Evolutionary conservation across 2,113 vertebrate species (phyloP).

Genomic region (Micronycteris hirsuta): DNA sequence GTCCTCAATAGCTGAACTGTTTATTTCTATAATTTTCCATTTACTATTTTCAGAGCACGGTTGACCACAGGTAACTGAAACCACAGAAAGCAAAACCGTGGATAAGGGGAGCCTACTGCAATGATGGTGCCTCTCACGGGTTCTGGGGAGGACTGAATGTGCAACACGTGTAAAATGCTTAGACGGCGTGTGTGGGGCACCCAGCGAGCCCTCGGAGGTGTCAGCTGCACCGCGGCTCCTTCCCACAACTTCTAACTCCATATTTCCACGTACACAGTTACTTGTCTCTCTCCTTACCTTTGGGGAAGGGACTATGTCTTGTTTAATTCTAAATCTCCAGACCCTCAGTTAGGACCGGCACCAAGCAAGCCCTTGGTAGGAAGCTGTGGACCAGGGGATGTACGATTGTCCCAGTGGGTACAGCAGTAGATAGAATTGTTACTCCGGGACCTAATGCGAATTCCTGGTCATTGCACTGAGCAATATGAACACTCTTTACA

Average conservation of each 20-base stretch:
- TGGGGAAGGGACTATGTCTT: not conserved
- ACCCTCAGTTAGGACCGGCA: not conserved
- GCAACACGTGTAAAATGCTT: not conserved
- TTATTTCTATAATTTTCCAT: not conserved
- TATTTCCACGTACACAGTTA: rapidly evolving
- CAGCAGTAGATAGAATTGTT: not conserved
- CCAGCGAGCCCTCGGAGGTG: rapidly evolving
- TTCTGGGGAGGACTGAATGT: not conserved
- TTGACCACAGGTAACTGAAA: not conserved
- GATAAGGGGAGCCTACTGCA: not conserved
- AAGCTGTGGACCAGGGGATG: not conserved
- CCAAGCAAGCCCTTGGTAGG: not conserved
- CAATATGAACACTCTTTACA: not conserved
- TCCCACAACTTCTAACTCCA: not conserved
- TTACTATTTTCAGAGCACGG: not conserved
- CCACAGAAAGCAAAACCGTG: not conserved
- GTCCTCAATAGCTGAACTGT: not conserved
- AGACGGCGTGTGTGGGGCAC: rapidly evolving
- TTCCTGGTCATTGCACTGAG: rapidly evolving
- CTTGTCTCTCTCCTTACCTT: too few species aligned
- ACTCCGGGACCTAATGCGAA: not conserved
- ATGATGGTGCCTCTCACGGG: not conserved
- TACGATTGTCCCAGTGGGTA: not conserved
- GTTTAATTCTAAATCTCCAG: not conserved
- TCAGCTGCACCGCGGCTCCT: rapidly evolving